These are phyloP conservation scores for Tretioscincus oriximinensis DNA, from an alignment of 2,113 vertebrate species.

Conservation along the genomic window DNA sequence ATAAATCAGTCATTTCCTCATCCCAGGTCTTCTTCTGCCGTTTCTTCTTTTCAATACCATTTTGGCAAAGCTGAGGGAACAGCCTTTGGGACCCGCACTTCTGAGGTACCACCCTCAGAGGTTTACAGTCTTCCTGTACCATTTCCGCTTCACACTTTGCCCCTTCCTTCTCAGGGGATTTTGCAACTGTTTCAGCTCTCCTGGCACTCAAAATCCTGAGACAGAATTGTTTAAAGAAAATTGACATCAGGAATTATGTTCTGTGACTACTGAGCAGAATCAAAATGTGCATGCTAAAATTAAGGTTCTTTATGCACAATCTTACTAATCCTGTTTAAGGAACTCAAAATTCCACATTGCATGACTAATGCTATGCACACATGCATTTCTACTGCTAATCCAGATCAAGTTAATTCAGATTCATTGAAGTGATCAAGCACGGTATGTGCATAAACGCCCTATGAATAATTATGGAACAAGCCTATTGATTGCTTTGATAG, in stretches of 20 bases:
- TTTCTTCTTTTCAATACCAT: too few species aligned
- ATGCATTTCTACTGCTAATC: too few species aligned
- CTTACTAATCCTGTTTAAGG: too few species aligned
- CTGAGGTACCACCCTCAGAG: not conserved
- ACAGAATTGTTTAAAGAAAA: not conserved
- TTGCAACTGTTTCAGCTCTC: not conserved
- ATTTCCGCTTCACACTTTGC: not conserved
- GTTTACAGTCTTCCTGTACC: not conserved
- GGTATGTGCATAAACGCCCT: too few species aligned
- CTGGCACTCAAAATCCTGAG: not conserved
- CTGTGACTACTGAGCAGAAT: not conserved
- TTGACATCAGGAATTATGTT: not conserved
- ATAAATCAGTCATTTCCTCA: not conserved
- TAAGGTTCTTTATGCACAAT: not conserved
- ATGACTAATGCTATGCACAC: too few species aligned
- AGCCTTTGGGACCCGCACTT: not conserved
- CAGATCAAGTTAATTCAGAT: too few species aligned
- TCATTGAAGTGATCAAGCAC: too few species aligned
- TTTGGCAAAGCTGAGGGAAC: not conserved
- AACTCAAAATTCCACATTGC: too few species aligned
- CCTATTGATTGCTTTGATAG: too few species aligned
- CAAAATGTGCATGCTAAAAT: not conserved
- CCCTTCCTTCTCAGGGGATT: not conserved
- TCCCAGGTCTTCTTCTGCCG: not conserved
- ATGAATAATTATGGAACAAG: not conserved